Conservation (phyloP, 2,888 invertebrate genomes). For the Hedychridium roseum region DNA sequence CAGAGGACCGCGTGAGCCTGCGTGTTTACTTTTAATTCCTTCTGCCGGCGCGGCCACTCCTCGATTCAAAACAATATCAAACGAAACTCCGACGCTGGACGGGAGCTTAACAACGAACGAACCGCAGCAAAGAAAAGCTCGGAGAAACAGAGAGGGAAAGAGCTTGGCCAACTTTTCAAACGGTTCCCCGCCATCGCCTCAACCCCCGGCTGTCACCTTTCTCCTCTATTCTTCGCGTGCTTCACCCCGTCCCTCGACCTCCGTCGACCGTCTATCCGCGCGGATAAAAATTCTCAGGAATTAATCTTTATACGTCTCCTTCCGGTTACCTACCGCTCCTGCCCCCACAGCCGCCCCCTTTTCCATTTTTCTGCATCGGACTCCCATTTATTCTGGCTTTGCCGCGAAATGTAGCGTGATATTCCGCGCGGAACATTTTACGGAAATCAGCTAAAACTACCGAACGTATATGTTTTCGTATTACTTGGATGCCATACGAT, state of each 20-base stretch:
- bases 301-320: slow-evolving; percentile 45
- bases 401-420: too few relatives aligned
- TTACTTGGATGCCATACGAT: too few relatives aligned
- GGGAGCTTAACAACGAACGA: slow-evolving; percentile 27
- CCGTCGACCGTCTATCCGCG: slow-evolving; percentile 16
- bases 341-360: not conserved
- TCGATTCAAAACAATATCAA: slow-evolving; percentile 45
- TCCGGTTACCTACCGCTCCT: slow-evolving; percentile 9
- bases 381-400: too few relatives aligned
- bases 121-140: slow-evolving; percentile 17
- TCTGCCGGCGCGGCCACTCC: slow-evolving; percentile 36
- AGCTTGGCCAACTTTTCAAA: slow-evolving; percentile 28
- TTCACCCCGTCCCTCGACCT: not conserved
- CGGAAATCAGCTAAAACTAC: too few relatives aligned
- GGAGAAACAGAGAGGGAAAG: slow-evolving; percentile 7
- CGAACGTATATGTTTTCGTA: too few relatives aligned
- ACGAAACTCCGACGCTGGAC: slow-evolving; percentile 28
- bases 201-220: too few relatives aligned
- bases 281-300: slow-evolving; percentile 42
- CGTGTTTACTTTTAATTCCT: slow-evolving; percentile 59
- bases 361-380: not conserved
- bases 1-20: slow-evolving; percentile 59
- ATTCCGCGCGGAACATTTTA: too few relatives aligned
- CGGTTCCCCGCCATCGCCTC: slow-evolving; percentile 21
- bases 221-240: slow-evolving; percentile 20